Conservation (phyloP, 2,888 invertebrate species). For the Capitulum mitella region DNA sequence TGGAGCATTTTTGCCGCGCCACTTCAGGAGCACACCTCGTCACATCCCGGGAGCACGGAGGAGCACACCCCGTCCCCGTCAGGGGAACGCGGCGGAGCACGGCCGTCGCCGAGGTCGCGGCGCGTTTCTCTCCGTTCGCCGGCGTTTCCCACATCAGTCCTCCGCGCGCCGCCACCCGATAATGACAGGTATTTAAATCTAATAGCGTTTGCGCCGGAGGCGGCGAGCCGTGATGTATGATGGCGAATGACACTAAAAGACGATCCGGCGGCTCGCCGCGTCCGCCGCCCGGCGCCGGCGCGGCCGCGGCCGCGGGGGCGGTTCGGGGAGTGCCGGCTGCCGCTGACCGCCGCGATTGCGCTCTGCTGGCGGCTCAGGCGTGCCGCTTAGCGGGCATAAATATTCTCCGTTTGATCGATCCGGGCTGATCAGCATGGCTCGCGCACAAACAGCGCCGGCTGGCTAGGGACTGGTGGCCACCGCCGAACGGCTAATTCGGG, state of each 20-base stretch:
- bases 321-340: background rate
- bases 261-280: background rate
- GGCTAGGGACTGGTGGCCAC: too few species aligned
- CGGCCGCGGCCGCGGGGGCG: background rate
- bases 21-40: too few species aligned
- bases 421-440: background rate
- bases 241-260: background rate
- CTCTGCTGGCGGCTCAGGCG: background rate
- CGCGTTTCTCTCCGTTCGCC: background rate
- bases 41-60: too few species aligned
- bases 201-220: background rate
- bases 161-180: background rate
- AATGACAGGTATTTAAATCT: conserved; percentile 3
- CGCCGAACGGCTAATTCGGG: too few species aligned
- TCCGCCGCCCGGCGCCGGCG: background rate
- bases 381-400: background rate
- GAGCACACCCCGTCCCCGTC: too few species aligned
- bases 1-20: too few species aligned
- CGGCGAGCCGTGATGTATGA: background rate
- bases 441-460: background rate
- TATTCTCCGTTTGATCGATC: background rate
- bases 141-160: background rate
- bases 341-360: background rate
- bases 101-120: too few species aligned
- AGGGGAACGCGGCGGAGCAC: too few species aligned